phyloP scores from a whole-genome alignment of 2,888 invertebrate species.

The Morpho helenor region DNA sequence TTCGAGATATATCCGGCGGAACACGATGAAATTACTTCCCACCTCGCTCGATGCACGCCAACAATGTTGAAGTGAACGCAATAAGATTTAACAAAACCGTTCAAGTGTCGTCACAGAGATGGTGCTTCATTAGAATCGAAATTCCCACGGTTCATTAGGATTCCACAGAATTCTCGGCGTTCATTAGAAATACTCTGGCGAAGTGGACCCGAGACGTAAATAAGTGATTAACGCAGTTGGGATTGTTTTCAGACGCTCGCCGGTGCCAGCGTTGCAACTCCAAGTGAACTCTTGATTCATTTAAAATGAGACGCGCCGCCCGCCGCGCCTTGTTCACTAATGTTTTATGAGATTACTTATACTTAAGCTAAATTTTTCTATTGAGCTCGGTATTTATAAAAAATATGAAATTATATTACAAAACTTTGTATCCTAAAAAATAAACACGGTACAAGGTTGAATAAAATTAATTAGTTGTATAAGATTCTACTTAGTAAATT shows the following conservation, averaged over 20 bases:
- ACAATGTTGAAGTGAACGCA: slow-evolving; percentile 53
- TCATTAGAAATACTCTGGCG: slow-evolving; percentile 71
- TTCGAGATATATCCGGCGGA: slow-evolving; percentile 71
- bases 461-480: no score
- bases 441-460: no score
- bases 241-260: slow-evolving; percentile 69
- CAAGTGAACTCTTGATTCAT: slow-evolving; percentile 66
- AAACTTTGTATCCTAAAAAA: no score
- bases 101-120: slow-evolving; percentile 29
- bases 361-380: slow-evolving; percentile 30
- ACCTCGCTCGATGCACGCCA: slow-evolving; percentile 45
- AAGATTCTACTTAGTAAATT: no score
- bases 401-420: no score
- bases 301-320: slow-evolving; percentile 56
- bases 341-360: slow-evolving; percentile 54
- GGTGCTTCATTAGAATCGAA: slow-evolving; percentile 68
- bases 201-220: slow-evolving; percentile 70
- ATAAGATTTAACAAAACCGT: slow-evolving; percentile 52
- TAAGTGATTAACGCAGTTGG: slow-evolving; percentile 78
- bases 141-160: slow-evolving; percentile 77
- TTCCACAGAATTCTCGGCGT: slow-evolving; percentile 66
- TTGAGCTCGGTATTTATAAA: slow-evolving; percentile 14
- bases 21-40: slow-evolving; percentile 66
- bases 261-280: slow-evolving; percentile 47
- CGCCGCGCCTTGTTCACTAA: slow-evolving; percentile 34